Evolutionary conservation across 2,797 vertebrate genomes (phyloP).

Genomic region (Brotula barbata): DNA sequence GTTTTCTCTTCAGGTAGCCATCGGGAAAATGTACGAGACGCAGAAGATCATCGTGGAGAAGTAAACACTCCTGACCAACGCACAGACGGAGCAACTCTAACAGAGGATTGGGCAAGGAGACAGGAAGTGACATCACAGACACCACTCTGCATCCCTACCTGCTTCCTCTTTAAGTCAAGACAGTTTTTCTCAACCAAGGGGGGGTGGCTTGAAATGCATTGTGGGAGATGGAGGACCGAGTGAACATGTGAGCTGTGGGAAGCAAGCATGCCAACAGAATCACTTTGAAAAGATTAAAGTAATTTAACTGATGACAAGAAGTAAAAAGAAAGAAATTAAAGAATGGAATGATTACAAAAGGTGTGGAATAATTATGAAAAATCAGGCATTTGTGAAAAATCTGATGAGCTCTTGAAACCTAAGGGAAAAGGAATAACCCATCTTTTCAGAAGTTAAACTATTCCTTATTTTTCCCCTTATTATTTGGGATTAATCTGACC

Average conservation of each 20-base stretch:
- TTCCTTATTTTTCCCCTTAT: no score
- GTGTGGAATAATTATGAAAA: no score
- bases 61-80: background rate
- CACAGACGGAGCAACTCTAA: background rate
- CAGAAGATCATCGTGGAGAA: constrained; percentile 64
- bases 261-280: no score
- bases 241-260: background rate
- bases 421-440: no score
- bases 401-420: no score
- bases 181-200: background rate
- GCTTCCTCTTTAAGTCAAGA: background rate
- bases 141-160: background rate
- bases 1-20: constrained; percentile 40
- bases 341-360: no score
- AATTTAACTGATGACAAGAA: no score
- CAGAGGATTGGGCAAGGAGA: background rate
- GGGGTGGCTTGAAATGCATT: constrained; percentile 38
- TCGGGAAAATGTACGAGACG: constrained; percentile 55
- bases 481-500: no score
- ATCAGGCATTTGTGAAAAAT: no score
- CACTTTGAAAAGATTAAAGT: no score
- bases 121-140: constrained; percentile 33
- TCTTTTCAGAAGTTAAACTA: no score
- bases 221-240: constrained; percentile 34
- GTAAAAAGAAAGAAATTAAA: no score